Base-by-base conservation (phyloP, 2,888 invertebrate genomes). In the Scaptodrosophila latifasciaeformis region DNA sequence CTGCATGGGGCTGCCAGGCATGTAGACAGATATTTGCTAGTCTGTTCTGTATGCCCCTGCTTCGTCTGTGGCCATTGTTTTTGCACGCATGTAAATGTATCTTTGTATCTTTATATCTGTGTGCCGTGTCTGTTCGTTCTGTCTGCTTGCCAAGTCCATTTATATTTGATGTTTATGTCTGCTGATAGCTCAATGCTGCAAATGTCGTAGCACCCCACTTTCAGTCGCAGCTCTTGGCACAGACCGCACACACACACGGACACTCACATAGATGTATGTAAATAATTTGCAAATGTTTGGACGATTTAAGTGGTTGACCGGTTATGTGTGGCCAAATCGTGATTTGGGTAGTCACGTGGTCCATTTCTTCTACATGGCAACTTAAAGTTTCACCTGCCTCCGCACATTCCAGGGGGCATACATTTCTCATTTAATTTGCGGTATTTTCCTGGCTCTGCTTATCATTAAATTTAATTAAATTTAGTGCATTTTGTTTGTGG, bases 141-240 rank as follows among this genome's bases (percentile, higher is more conserved):
- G 52, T 21, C 39, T 53, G 54, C 43, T 54, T 58, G 67, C 44
- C 54, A 58, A 53, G 72, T 77, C 78, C 75, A 77, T 74, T 75
- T 71, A 75, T 61, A 71, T 75, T 75, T 75, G 71, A 81, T 78
- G 76, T 59, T 68, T 75, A 68, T 78, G 59, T 68, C 63, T 59
- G 48, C 61, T 67, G 63, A 78, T 63, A 61, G 47, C 59, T 68
- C 55, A 59, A 62, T 68, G 69, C 49, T 52, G 43, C 2, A 17
- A 37, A 37, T 37, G 37, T 17, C 17, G 5, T 37, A 17, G 37
- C 37, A 13, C 37, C 37, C 37, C 13, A 37, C 15, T 37, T 13
- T 18, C n/a, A n/a, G 15, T 18, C 17, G 13, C 31, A 24, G 24
- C 7, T 24, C 4, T 10, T 31, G 31, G 12, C 31, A 10, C 31